These are phyloP conservation scores for Anthopleura xanthogrammica DNA, from an alignment of 92 coral and sea anemone species.

Conservation along the genomic window DNA sequence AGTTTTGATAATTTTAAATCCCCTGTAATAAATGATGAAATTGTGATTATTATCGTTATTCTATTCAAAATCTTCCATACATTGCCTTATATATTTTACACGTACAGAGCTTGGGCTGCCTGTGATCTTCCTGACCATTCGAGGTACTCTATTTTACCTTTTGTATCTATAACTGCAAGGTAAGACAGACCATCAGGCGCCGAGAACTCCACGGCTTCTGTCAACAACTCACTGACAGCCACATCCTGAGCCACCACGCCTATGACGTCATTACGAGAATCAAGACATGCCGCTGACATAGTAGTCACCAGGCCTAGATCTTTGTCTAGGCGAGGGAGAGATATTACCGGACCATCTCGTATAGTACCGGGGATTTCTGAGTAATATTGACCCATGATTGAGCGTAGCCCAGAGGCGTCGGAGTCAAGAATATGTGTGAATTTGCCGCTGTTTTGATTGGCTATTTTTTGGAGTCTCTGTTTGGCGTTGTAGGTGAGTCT, in stretches of 20 bases:
- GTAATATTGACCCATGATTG: constrained; percentile 3
- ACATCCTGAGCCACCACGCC: constrained; percentile 73
- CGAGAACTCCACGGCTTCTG: constrained; percentile 44
- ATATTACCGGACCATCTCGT: constrained; percentile 19
- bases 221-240: constrained; percentile 48
- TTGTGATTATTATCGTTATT: too few species aligned
- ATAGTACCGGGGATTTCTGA: constrained; percentile 3
- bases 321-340: constrained; percentile 34
- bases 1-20: too few species aligned
- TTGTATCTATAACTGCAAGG: constrained; percentile 41
- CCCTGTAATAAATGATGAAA: too few species aligned
- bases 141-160: constrained; percentile 20
- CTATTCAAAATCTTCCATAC: too few species aligned
- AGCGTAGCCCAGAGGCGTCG: neutral
- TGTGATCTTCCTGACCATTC: too few species aligned
- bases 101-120: too few species aligned
- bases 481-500: constrained; percentile 22
- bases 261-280: constrained; percentile 31
- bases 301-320: constrained; percentile 48
- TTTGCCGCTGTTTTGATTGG: constrained; percentile 5
- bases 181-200: constrained; percentile 13
- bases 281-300: constrained; percentile 49
- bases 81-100: too few species aligned
- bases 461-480: constrained; percentile 4
- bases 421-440: neutral